Evolutionary conservation across 2,797 vertebrate species (phyloP), one percentile per base, ranked within the genome.

Genomic region (Clamator glandarius): DNA sequence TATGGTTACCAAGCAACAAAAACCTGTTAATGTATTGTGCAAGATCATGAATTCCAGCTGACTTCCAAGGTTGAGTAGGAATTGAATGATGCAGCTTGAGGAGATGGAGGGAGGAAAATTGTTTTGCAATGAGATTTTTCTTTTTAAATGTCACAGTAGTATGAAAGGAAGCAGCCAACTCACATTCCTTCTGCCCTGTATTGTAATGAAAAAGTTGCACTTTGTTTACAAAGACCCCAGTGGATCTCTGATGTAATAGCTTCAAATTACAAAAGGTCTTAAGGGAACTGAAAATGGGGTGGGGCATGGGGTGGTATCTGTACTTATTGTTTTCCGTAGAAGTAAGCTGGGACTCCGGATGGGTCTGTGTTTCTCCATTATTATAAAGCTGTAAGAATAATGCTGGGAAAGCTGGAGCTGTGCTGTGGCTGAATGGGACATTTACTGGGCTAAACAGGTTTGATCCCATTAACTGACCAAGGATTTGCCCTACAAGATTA

Each of bases 1-100:
- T 94, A 89, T 89, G 73, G 97, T 97, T 97, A 92, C 96, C 75
- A 97, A 90, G 96, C 94, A 97, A 97, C 96, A 46, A 84, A 87
- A 94, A 93, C 73, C 70, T 93, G 51, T 19, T 82, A 95, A 89
- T 87, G 95, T 87, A 59, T 42, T 74, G 84, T 83, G 73, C 68
- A 92, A 85, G 33, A 73, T 66, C 68, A 76, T 78, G 74, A 94
- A 80, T 96, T 93, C 62, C 83, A 95, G 64, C 74, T 87, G 96
- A 91, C 59, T 94, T 52, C 31, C 77, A 79, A 86, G 58, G 52
- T 70, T 35, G 54, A 90, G 31, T 18, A 74, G 70, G 57, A 72
- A 63, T 5, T 62, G 29, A 77, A 74, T 55, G 57, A 67, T 67
- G 18, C 19, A 91, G 12, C 28, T 41, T 1, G 2, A 11, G 15